phyloP scores from a whole-genome alignment of 2,797 vertebrate species.

The Dendrocincla tyrannina region DNA sequence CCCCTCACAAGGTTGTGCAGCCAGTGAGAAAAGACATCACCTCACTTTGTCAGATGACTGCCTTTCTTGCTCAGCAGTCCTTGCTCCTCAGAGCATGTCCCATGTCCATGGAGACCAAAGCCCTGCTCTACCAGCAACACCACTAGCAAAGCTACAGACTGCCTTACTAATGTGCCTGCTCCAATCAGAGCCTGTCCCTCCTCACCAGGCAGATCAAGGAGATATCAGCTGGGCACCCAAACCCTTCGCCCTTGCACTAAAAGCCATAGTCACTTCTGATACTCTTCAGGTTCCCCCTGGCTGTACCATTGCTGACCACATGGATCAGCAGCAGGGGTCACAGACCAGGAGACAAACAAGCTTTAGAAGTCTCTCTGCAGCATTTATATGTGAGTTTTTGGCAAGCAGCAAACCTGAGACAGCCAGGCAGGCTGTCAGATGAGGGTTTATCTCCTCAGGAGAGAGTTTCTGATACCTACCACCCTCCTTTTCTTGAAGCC shows the following conservation, averaged over 20 bases:
- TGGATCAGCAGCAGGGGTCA: background rate
- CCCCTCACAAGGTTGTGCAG: background rate
- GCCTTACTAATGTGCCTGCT: background rate
- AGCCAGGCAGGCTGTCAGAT: background rate
- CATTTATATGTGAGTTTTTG: fast-evolving
- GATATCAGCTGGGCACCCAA: background rate
- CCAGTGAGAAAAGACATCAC: background rate
- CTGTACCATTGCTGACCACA: background rate
- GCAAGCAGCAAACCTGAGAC: background rate
- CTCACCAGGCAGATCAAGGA: background rate
- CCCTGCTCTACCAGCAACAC: background rate
- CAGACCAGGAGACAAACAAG: background rate
- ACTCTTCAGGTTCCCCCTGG: background rate
- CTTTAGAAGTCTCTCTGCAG: background rate
- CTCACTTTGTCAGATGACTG: background rate
- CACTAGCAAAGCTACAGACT: background rate
- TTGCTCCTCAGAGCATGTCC: background rate
- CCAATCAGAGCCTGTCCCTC: background rate
- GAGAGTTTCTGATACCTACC: background rate
- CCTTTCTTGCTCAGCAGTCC: background rate
- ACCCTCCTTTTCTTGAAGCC: background rate
- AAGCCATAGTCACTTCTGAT: background rate
- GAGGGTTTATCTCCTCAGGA: background rate
- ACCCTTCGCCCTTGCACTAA: background rate
- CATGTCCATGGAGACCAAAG: background rate